Conservation (phyloP, 2,113 vertebrate species). For the Oreochromis aureus region DNA sequence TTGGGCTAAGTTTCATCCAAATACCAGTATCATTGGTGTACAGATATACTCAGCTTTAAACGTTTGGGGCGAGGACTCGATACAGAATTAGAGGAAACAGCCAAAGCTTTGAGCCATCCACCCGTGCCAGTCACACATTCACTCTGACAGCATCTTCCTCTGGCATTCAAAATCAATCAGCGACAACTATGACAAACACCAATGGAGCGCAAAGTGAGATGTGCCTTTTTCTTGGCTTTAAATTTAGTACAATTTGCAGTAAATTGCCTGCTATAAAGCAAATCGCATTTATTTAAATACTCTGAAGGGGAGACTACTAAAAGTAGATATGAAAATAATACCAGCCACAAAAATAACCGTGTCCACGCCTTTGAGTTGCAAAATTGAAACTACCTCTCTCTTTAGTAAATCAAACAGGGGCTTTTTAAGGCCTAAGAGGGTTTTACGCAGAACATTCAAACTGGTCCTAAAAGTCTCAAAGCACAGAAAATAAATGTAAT, state of each 20-base stretch:
- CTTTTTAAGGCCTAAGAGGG: neutral
- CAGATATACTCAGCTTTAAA: neutral
- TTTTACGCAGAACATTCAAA: neutral
- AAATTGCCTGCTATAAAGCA: neutral
- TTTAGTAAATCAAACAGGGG: neutral
- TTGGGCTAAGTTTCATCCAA: neutral
- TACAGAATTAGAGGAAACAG: neutral
- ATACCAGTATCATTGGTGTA: neutral
- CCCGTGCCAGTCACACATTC: neutral
- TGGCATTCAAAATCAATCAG: neutral
- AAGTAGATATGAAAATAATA: neutral
- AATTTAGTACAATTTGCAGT: neutral
- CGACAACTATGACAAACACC: neutral
- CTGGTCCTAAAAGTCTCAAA: neutral
- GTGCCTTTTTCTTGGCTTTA: neutral
- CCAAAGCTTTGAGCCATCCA: neutral
- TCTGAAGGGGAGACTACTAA: neutral
- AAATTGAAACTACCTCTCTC: neutral
- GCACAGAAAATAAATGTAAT: neutral
- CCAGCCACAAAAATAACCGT: neutral
- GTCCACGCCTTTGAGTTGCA: neutral
- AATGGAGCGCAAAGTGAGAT: neutral
- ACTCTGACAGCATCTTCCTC: neutral
- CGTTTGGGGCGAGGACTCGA: neutral
- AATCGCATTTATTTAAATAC: neutral